Percentiles rank a stretch among this genome's conserved stretches.
These are phyloP conservation scores for Daboia siamensis DNA, from an alignment of 2,113 vertebrate species.

Conservation along the genomic window DNA sequence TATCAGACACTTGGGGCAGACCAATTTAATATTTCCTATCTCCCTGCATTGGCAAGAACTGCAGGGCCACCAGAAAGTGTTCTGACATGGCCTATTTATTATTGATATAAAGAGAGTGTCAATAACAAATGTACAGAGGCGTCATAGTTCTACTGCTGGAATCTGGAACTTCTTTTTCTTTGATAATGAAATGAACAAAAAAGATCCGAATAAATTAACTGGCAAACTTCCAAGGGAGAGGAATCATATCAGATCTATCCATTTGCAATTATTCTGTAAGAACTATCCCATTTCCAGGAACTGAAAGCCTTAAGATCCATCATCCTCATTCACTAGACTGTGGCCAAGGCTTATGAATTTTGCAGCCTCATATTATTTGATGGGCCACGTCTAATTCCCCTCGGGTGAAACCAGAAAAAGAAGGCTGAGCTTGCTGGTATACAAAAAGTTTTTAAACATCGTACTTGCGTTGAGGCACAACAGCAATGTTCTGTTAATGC, in stretches of 20 bases:
- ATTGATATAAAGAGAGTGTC: background rate
- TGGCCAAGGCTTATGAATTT: background rate
- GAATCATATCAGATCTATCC: background rate
- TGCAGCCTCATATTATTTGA: background rate
- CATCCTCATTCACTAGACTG: background rate
- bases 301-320: background rate
- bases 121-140: background rate
- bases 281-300: background rate
- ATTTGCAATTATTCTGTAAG: background rate
- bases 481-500: too few relatives aligned
- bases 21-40: background rate
- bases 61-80: background rate
- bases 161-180: background rate
- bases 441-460: background rate
- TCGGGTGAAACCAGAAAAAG: background rate
- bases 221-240: too few relatives aligned
- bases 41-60: background rate
- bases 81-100: background rate
- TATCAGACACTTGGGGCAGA: background rate
- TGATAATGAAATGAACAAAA: background rate
- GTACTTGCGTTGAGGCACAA: too few relatives aligned
- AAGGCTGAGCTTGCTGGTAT: background rate
- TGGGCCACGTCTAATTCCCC: background rate
- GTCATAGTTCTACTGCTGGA: background rate
- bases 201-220: background rate